A percentile compares a stretch with the other conserved stretches of the same genome.
Evolutionary conservation across 2,888 invertebrate genomes (phyloP).

Genomic region (Thera obeliscata): DNA sequence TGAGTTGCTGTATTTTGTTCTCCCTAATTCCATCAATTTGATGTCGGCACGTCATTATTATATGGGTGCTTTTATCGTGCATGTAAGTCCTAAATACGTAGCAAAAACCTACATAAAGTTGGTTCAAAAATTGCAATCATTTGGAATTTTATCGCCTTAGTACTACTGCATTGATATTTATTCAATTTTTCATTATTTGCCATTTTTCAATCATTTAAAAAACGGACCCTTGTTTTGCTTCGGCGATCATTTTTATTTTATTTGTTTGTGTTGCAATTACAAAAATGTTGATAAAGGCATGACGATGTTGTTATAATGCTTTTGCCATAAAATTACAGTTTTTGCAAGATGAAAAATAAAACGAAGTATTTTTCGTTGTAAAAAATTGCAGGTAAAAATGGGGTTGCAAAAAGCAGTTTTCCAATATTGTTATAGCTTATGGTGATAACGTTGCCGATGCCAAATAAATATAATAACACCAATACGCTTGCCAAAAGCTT

Average conservation of each 20-base stretch:
- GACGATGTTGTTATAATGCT: too few relatives aligned
- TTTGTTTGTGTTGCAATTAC: too few relatives aligned
- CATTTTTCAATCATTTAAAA: too few relatives aligned
- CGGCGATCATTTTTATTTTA: too few relatives aligned
- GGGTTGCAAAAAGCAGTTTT: slow-evolving; percentile 9
- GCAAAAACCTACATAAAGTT: too few relatives aligned
- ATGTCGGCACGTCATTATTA: slow-evolving; percentile 15
- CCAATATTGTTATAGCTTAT: slow-evolving; percentile 10
- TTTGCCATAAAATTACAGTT: neutral
- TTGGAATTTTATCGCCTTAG: neutral
- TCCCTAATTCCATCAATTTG: slow-evolving; percentile 35
- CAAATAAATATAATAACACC: slow-evolving; percentile 18
- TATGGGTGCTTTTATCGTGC: slow-evolving; percentile 2
- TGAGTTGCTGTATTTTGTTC: slow-evolving; percentile 26
- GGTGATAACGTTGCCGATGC: slow-evolving; percentile 9
- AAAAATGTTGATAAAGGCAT: too few relatives aligned
- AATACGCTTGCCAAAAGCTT: slow-evolving; percentile 17
- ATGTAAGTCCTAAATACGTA: neutral
- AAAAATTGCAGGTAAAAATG: neutral
- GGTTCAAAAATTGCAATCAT: neutral
- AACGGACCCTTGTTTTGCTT: too few relatives aligned
- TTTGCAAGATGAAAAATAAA: neutral
- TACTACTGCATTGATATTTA: neutral
- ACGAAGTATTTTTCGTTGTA: neutral
- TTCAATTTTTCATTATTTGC: too few relatives aligned